A percentile compares a stretch with the other conserved stretches of the same genome.
Conservation (phyloP, 2,113 vertebrate species). For the Nesogale talazaci region DNA sequence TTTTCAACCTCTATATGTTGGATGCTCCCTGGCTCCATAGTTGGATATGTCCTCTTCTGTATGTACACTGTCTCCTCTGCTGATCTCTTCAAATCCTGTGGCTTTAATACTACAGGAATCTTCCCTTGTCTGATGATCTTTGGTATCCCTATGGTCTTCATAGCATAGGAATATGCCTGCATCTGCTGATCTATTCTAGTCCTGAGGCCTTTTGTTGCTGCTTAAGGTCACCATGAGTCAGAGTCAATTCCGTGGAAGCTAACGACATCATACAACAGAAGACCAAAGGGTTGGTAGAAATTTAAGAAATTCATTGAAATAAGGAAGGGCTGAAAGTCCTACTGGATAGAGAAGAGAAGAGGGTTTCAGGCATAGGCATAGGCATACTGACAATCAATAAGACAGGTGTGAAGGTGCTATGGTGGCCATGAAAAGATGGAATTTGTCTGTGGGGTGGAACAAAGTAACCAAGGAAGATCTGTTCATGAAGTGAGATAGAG, state of each 20-base stretch:
- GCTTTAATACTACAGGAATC: background rate
- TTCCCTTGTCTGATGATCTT: background rate
- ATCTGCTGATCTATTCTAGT: too few relatives aligned
- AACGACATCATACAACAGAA: background rate
- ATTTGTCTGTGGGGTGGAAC: too few relatives aligned
- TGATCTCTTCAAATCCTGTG: too few relatives aligned
- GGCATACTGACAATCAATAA: background rate
- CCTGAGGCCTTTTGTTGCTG: too few relatives aligned
- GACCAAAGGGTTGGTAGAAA: conserved; percentile 52
- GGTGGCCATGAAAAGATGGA: background rate
- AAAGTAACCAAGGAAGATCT: too few relatives aligned
- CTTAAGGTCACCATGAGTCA: too few relatives aligned
- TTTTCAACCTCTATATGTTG: background rate
- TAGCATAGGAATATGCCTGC: background rate
- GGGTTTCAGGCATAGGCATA: background rate
- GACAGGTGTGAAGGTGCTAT: background rate
- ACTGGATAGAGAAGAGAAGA: background rate
- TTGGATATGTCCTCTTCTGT: too few relatives aligned
- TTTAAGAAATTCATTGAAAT: conserved; percentile 19
- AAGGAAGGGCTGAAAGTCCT: background rate
- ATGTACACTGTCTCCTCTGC: too few relatives aligned
- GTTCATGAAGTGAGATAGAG: too few relatives aligned
- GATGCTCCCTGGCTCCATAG: too few relatives aligned
- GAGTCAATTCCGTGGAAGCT: too few relatives aligned
- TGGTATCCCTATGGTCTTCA: background rate